These are phyloP conservation scores for Porites lobata DNA, from an alignment of 92 coral and sea anemone genomes.

Conservation along the genomic window DNA sequence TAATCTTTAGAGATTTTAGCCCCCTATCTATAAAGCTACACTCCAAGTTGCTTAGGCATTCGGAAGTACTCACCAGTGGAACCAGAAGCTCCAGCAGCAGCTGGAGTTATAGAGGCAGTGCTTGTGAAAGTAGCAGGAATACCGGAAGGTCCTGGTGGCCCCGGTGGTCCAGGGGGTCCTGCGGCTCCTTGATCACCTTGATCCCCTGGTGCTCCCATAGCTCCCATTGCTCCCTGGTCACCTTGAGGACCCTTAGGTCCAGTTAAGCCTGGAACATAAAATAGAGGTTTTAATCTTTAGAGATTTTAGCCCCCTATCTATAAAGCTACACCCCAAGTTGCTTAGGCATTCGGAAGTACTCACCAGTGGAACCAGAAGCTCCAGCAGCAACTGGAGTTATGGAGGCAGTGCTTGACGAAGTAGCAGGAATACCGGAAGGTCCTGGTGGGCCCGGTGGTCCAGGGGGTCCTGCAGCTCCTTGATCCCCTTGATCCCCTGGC, in stretches of 20 bases:
- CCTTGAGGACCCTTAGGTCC: constrained; percentile 68
- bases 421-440: constrained; percentile 75
- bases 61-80: background rate
- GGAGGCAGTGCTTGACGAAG: background rate
- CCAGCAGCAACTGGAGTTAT: background rate
- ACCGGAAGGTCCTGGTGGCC: constrained; percentile 86
- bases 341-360: too few relatives aligned
- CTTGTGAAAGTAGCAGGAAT: constrained; percentile 20
- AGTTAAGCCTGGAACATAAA: constrained; percentile 19
- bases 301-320: background rate
- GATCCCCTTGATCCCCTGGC: constrained; percentile 77
- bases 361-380: background rate
- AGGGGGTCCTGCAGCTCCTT: constrained; percentile 78
- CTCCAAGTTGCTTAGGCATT: too few relatives aligned
- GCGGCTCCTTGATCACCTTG: constrained; percentile 80
- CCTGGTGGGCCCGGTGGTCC: constrained; percentile 61
- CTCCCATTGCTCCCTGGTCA: constrained; percentile 79
- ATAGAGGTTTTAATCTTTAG: too few relatives aligned
- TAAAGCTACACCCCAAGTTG: background rate
- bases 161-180: constrained; percentile 54
- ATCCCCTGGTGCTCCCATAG: constrained; percentile 78
- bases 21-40: background rate
- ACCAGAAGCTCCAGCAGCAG: too few relatives aligned
- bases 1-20: background rate
- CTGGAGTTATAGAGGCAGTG: background rate